Base-by-base conservation (phyloP, 2,113 vertebrate genomes). In the Eulemur macaco region DNA sequence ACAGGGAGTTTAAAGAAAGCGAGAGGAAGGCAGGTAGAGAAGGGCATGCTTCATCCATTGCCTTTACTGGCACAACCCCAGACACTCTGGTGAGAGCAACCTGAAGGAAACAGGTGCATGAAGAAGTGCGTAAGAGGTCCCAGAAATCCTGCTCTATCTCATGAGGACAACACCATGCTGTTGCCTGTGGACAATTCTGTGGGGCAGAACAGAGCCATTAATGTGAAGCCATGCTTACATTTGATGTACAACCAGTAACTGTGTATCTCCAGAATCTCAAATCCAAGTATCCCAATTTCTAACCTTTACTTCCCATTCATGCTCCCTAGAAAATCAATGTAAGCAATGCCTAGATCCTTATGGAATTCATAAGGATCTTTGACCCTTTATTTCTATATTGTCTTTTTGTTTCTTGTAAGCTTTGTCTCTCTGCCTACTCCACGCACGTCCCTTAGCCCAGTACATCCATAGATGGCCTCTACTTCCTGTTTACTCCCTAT, bases 41-140 rank as follows among this genome's bases (percentile, higher is more conserved):
- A 66, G 20, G 68, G 31, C 4, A 47, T 10, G 17, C 21, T 27
- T 56, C 52, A 34, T 37, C 5, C 13, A 2, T 0, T 21, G 56
- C 6, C 25, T 31, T 25, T n/a, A 4, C 3, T 8, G 12, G n/a
- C 54, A 60, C 50, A 4, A 10, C 25, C 23, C 34, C 7, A 27
- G 21, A 25, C 9, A 3, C 34, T 60, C 25, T 56, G 3, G 17
- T 18, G 45, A 66, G 29, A 77, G 47, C 29, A 50, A 8, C 37
- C 4, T 11, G 8, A 60, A 39, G 25, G 25, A 54, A 17, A 39
- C 1, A n/a, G 37, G 31, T 11, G 5, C 6, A 7, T 27, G 4
- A 47, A 34, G 50, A 52, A 18, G 29, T 2, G 8, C 0, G 3
- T 5, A 3, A 10, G 42, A 54, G 2, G 42, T 25, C 20, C 18